These are phyloP conservation scores for Netelia melanura DNA, from an alignment of 2,888 invertebrate genomes.

Conservation along the genomic window DNA sequence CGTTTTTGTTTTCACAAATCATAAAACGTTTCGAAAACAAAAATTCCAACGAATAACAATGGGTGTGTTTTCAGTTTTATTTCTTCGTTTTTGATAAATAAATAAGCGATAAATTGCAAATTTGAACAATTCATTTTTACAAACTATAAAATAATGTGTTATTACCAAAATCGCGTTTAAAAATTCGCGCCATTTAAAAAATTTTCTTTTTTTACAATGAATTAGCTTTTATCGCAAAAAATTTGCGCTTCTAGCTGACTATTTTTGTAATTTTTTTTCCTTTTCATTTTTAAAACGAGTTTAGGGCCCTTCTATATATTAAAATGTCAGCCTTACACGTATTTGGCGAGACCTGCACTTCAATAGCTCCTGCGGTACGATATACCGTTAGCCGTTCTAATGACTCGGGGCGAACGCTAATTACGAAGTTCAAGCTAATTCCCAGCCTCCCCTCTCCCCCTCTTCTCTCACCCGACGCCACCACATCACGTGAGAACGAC, in stretches of 20 bases:
- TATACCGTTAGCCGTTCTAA: conserved; percentile 5
- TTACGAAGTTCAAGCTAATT: conserved; percentile 48
- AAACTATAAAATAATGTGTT: too few species aligned
- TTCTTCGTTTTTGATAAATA: too few species aligned
- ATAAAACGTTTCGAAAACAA: too few species aligned
- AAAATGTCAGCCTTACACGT: not conserved
- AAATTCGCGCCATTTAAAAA: too few species aligned
- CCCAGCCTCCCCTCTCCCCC: not conserved
- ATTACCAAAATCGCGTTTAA: too few species aligned
- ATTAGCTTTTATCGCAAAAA: not conserved
- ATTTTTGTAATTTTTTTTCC: not conserved
- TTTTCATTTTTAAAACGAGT: not conserved
- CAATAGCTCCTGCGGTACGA: not conserved
- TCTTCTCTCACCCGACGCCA: too few species aligned
- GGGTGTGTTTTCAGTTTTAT: too few species aligned
- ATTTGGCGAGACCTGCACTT: not conserved
- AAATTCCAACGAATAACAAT: too few species aligned
- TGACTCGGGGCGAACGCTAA: conserved; percentile 30
- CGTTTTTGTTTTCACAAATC: too few species aligned
- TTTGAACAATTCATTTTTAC: too few species aligned
- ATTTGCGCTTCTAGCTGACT: not conserved
- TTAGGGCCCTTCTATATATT: not conserved
- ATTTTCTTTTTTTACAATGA: not conserved
- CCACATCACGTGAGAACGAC: conserved; percentile 4
- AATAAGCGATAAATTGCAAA: too few species aligned